phyloP scores from a whole-genome alignment of 1,140 invertebrate genomes.

The Hycleus cichorii region DNA sequence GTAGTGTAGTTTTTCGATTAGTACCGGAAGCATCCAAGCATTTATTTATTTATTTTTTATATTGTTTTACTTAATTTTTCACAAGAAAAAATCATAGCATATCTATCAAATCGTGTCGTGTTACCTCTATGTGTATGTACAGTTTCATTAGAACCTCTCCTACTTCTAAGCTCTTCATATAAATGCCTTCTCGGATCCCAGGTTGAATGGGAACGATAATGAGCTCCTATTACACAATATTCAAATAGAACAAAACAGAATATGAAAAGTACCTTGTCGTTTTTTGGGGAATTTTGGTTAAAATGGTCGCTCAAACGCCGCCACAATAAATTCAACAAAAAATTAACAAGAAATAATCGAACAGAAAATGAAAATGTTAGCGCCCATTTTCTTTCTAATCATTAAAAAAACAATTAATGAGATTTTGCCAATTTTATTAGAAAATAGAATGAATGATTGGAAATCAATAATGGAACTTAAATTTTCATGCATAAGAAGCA shows the following conservation, averaged over 20 bases:
- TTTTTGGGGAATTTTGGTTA: no score
- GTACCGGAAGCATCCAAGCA: constrained; percentile 11
- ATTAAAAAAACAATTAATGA: no score
- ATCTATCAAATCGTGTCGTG: constrained; percentile 4
- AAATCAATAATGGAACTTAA: no score
- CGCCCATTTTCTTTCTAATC: no score
- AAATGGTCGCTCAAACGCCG: no score
- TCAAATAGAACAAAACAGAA: constrained; percentile 23
- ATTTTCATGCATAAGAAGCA: constrained; percentile 24
- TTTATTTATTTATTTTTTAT: constrained; percentile 5
- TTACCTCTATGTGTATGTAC: constrained; percentile 51
- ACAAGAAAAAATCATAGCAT: no score
- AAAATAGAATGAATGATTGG: no score
- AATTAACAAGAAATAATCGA: no score
- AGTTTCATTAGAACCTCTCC: constrained; percentile 52
- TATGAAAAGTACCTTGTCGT: constrained; percentile 19
- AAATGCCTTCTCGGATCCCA: constrained; percentile 81
- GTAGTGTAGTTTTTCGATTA: constrained; percentile 1
- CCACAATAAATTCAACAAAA: no score
- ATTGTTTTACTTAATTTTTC: no score
- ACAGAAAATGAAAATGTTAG: no score
- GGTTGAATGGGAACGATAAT: constrained; percentile 62
- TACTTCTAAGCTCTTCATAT: constrained; percentile 72
- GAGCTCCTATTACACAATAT: constrained; percentile 36
- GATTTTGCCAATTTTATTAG: no score